A percentile compares a stretch with the other conserved stretches of the same genome.
These are phyloP conservation scores for Trichogramma dendrolimi DNA, from an alignment of 2,888 invertebrate genomes.

Conservation along the genomic window DNA sequence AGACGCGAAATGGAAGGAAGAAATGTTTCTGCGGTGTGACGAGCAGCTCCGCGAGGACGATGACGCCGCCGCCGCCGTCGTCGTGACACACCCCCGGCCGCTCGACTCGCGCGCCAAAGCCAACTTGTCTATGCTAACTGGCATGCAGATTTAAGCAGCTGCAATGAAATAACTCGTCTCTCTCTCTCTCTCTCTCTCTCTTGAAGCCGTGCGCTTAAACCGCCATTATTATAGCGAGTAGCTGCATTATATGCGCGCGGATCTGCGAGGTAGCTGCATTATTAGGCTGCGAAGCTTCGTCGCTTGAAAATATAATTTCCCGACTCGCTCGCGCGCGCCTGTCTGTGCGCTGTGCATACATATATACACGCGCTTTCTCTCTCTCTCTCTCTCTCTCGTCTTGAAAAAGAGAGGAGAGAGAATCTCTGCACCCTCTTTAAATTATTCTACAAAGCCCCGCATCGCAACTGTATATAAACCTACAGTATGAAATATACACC, in stretches of 20 bases:
- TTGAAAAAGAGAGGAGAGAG: slow-evolving; percentile 24
- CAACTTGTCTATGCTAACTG: slow-evolving; percentile 1
- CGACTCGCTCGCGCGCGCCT: slow-evolving; percentile 19
- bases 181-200: not conserved
- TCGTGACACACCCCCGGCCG: not conserved
- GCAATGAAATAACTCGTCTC: slow-evolving; percentile 27
- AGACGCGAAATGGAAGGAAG: not conserved
- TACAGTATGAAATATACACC: not conserved
- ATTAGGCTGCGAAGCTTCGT: slow-evolving; percentile 24
- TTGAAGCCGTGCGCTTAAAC: slow-evolving; percentile 13
- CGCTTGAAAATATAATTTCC: slow-evolving; percentile 39
- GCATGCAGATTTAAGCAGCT: slow-evolving; percentile 23
- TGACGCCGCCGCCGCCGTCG: not conserved
- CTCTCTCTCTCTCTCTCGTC: slow-evolving; percentile 27
- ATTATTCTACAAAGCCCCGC: no score
- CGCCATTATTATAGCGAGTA: slow-evolving; percentile 1
- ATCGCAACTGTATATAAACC: not conserved
- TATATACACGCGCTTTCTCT: no score
- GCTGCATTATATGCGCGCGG: slow-evolving; percentile 7
- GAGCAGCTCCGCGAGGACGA: not conserved
- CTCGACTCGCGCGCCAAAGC: slow-evolving; percentile 1
- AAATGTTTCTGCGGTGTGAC: not conserved
- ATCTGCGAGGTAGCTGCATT: slow-evolving; percentile 30
- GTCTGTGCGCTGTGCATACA: not conserved
- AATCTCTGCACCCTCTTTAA: no score